These are phyloP conservation scores for Amphipyra berbera DNA, from an alignment of 2,888 invertebrate genomes.

Conservation along the genomic window DNA sequence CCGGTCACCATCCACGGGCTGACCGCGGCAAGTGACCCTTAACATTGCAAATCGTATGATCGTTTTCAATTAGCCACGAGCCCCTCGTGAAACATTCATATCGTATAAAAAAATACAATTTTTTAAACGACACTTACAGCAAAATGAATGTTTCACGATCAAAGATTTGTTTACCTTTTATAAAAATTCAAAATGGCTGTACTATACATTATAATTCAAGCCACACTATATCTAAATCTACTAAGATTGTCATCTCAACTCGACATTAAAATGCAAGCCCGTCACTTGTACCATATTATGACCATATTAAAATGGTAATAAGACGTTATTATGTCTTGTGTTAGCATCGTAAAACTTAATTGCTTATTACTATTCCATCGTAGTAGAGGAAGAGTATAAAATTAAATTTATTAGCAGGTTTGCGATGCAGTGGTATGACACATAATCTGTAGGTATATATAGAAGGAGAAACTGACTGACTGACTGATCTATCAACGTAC, in stretches of 20 bases:
- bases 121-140: too few species aligned
- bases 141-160: too few species aligned
- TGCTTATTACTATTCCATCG: slow-evolving; percentile 61
- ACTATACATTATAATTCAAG: slow-evolving; percentile 33
- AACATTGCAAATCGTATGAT: too few species aligned
- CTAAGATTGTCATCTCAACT: slow-evolving; percentile 45
- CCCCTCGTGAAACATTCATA: too few species aligned
- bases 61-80: too few species aligned
- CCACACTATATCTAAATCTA: slow-evolving; percentile 44
- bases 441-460: not conserved
- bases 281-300: slow-evolving; percentile 53
- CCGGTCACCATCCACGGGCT: too few species aligned
- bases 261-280: slow-evolving; percentile 52
- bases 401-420: slow-evolving; percentile 49
- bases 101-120: too few species aligned
- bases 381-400: slow-evolving; percentile 50
- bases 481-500: too few species aligned
- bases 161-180: too few species aligned
- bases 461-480: too few species aligned
- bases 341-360: slow-evolving; percentile 61
- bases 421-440: slow-evolving; percentile 11
- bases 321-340: slow-evolving; percentile 59
- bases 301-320: slow-evolving; percentile 64
- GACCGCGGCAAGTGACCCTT: too few species aligned
- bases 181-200: too few species aligned